Evolutionary conservation across 2,113 vertebrate species (phyloP), one percentile per base, ranked within the genome.

Genomic region (Myiagra hebetior): DNA sequence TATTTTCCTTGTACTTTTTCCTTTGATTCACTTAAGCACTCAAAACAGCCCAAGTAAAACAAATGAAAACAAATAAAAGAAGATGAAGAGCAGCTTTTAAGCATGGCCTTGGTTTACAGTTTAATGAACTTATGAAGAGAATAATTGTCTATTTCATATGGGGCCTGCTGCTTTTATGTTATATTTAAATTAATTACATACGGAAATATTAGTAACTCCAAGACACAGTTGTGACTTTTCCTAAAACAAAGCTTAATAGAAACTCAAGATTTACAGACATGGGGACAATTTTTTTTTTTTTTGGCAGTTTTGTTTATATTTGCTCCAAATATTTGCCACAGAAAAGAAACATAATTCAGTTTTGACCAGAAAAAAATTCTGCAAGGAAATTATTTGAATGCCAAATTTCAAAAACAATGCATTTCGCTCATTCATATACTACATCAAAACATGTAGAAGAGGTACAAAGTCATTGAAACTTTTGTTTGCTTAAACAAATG

Each of bases 131-230:
- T 62, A 78, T 70, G 74, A 93, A 76, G 55, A 91, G 41, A 91
- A 88, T 97, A 97, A 94, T 93, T 94, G 73, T 74, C 75, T 95
- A 82, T 97, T 97, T 96, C 76, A 93, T 96, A 64, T 91, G 80
- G 33, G 53, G 18, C 73, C 89, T 94, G 41, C 65, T 96, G 79
- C n/a, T 96, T 97, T 97, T 90, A 91, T 92, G 33, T 83, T 97
- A 76, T 81, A 96, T 94, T 97, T 96, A 92, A 97, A 97, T 97
- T 96, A 97, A 98, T 96, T 97, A 92, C 47, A 85, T 85, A 82
- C 95, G 83, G 87, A 97, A 97, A 96, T 96, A 96, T 44, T 95
- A 73, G 39, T 93, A 87, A 87, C 21, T 91, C 33, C 86, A 93
- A 97, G 85, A 96, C 73, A 94, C 3, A 70, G 39, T 50, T 87